phyloP scores from a whole-genome alignment of 2,797 vertebrate species.

The Tapirus indicus region DNA sequence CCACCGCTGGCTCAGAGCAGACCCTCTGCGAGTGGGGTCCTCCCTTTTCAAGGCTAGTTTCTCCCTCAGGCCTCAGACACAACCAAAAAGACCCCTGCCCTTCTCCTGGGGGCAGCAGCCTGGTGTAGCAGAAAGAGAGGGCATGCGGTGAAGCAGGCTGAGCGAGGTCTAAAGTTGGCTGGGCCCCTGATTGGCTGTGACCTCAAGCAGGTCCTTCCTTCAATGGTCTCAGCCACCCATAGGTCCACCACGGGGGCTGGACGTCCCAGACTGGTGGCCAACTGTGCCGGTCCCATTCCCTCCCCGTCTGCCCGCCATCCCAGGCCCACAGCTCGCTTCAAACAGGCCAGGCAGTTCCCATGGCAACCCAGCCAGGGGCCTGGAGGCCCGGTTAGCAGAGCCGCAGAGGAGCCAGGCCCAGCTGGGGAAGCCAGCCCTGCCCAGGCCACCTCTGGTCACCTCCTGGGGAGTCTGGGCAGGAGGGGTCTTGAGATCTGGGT shows the following conservation, averaged over 20 bases:
- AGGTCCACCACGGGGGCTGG: not conserved
- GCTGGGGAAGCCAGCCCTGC: rapidly evolving
- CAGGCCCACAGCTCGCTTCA: rapidly evolving
- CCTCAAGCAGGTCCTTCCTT: not conserved
- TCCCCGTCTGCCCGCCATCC: not conserved
- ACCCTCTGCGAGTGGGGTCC: rapidly evolving
- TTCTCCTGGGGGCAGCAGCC: not conserved
- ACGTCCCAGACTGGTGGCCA: rapidly evolving
- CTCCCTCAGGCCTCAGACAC: not conserved
- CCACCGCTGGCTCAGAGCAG: not conserved
- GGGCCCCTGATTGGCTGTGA: not conserved
- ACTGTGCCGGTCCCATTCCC: rapidly evolving
- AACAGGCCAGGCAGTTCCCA: not conserved
- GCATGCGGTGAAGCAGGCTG: not conserved
- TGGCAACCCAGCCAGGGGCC: not conserved
- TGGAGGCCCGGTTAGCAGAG: rapidly evolving
- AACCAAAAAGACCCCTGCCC: rapidly evolving
- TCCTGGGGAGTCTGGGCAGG: not conserved
- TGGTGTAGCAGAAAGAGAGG: rapidly evolving
- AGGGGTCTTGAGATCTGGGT: not conserved
- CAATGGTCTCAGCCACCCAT: not conserved
- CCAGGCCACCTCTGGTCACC: not conserved
- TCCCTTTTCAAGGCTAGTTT: not conserved
- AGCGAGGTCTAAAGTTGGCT: not conserved
- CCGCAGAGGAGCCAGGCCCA: not conserved